A percentile compares a stretch with the other conserved stretches of the same genome.
These are phyloP conservation scores for Epiblema foenella DNA, from an alignment of 2,888 invertebrate species.

Conservation along the genomic window DNA sequence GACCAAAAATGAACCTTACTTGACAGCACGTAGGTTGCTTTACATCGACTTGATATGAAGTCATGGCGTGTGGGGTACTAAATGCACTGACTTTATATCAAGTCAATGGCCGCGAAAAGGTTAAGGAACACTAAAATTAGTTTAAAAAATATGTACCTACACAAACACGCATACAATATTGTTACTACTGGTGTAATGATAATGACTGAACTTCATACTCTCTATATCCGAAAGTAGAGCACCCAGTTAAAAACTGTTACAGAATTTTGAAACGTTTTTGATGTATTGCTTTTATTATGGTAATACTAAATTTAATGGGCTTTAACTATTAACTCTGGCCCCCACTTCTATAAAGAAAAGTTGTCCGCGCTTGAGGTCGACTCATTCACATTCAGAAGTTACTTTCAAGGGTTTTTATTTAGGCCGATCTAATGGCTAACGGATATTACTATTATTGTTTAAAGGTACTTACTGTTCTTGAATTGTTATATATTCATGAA, in stretches of 20 bases:
- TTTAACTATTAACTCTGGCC: constrained; percentile 45
- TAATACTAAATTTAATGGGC: constrained; percentile 21
- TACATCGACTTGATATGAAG: no score
- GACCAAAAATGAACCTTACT: no score
- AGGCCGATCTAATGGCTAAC: constrained; percentile 43
- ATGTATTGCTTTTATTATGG: constrained; percentile 45
- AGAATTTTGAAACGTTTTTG: constrained; percentile 49
- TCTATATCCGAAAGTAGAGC: constrained; percentile 38
- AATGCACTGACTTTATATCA: no score
- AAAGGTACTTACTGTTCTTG: no score
- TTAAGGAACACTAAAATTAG: no score
- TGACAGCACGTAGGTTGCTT: no score
- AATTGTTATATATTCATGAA: no score
- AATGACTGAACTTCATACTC: constrained; percentile 11
- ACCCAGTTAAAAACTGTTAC: constrained; percentile 40
- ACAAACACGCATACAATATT: not conserved
- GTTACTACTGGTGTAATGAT: constrained; percentile 6
- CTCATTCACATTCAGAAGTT: constrained; percentile 58
- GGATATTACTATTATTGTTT: constrained; percentile 2
- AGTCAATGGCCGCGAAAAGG: no score
- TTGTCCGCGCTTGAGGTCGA: constrained; percentile 66
- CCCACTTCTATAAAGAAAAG: constrained; percentile 62
- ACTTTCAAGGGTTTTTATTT: constrained; percentile 59
- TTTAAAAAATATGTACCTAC: no score
- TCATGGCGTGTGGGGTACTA: no score